A percentile compares a stretch with the other conserved stretches of the same genome.
Conservation (phyloP, 2,888 invertebrate species). For the Atethmia centrago region DNA sequence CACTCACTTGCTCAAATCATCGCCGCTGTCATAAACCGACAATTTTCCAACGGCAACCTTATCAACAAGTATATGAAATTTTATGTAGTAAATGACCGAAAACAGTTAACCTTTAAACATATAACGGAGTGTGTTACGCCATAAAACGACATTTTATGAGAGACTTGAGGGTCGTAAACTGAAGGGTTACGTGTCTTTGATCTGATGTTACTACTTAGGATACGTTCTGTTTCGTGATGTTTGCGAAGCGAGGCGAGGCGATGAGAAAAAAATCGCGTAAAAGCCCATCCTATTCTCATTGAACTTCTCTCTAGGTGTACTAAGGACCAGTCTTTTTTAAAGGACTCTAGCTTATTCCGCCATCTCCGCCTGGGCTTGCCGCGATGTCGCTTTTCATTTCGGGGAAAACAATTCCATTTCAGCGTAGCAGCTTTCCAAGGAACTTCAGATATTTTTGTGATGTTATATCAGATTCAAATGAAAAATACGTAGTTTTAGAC, state of each 20-base stretch:
- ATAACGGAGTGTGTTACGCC: constrained; percentile 74
- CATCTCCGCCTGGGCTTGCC: not conserved
- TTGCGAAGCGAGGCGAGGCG: constrained; percentile 10
- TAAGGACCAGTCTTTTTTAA: too few relatives aligned
- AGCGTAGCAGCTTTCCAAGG: not conserved
- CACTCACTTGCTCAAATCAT: constrained; percentile 22
- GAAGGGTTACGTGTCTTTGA: constrained; percentile 67
- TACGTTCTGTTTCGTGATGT: not conserved
- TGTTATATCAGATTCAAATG: not conserved
- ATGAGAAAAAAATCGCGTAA: not conserved
- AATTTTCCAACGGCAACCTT: constrained; percentile 61
- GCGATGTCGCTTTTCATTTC: not conserved
- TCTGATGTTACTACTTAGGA: constrained; percentile 55
- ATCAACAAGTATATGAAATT: constrained; percentile 77
- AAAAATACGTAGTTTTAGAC: not conserved
- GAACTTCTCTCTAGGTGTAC: too few relatives aligned
- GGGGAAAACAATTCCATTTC: not conserved
- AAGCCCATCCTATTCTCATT: too few relatives aligned
- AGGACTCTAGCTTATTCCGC: not conserved
- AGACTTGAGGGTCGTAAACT: constrained; percentile 74
- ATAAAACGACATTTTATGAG: constrained; percentile 81
- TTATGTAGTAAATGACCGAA: constrained; percentile 73
- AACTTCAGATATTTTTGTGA: not conserved
- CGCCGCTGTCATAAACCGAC: constrained; percentile 41
- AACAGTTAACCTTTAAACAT: constrained; percentile 69